Conservation (phyloP, 2,888 invertebrate species). For the Drosophila anomalata region DNA sequence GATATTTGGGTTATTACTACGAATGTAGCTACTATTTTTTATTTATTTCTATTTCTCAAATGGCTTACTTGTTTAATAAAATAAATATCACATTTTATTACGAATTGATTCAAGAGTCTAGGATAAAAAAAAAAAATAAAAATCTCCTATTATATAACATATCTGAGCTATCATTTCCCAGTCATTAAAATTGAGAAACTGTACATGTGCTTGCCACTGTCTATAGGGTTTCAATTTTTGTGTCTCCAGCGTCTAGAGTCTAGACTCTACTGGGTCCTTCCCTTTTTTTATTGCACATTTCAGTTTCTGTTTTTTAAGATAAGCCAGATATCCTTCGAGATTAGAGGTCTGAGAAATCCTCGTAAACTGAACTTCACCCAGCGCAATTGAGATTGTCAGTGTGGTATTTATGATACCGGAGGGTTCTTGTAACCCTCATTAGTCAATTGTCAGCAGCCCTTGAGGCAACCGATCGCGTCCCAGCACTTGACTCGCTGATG, state of each 20-base stretch:
- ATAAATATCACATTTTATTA: too few relatives aligned
- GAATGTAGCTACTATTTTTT: too few relatives aligned
- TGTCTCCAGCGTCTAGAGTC: background rate
- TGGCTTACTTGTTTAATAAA: too few relatives aligned
- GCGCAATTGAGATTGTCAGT: constrained; percentile 41
- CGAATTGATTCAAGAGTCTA: too few relatives aligned
- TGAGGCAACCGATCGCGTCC: constrained; percentile 1
- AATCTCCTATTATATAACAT: too few relatives aligned
- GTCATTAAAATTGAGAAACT: too few relatives aligned
- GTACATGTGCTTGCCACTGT: too few relatives aligned
- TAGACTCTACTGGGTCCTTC: background rate
- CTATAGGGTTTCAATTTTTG: too few relatives aligned
- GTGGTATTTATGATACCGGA: constrained; percentile 31
- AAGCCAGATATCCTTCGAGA: constrained; percentile 32
- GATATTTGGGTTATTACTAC: too few relatives aligned
- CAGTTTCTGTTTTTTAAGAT: constrained; percentile 17
- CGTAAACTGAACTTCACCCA: constrained; percentile 4
- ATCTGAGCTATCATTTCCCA: too few relatives aligned
- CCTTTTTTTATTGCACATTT: constrained; percentile 26
- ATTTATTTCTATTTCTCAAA: too few relatives aligned
- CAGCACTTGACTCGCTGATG: constrained; percentile 52
- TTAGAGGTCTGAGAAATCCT: constrained; percentile 12
- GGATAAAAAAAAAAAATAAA: too few relatives aligned
- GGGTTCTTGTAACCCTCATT: constrained; percentile 32
- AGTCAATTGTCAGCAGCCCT: constrained; percentile 42